These are phyloP conservation scores for Acanthiza pusilla DNA, from an alignment of 2,797 vertebrate genomes.

Conservation along the genomic window DNA sequence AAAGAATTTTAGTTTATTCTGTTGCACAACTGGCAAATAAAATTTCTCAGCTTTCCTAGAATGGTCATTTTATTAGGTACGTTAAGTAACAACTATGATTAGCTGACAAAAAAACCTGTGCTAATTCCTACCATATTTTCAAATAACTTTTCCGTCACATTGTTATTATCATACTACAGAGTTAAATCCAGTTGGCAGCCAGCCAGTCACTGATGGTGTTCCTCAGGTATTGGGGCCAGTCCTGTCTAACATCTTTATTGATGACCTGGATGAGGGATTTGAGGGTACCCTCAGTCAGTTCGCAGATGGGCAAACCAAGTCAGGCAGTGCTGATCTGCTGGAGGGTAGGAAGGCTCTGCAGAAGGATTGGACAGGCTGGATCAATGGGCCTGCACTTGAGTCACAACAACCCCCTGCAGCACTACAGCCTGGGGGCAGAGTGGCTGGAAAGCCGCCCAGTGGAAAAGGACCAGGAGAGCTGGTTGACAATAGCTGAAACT, in stretches of 20 bases:
- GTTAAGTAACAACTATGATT: not conserved
- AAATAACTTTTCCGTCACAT: not conserved
- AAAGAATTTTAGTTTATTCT: not conserved
- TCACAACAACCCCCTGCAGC: not conserved
- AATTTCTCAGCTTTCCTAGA: not conserved
- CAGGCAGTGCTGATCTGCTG: not conserved
- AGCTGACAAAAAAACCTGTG: not conserved
- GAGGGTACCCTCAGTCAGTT: not conserved
- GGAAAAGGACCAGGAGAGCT: not conserved
- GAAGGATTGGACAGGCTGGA: not conserved
- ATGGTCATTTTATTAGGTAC: not conserved
- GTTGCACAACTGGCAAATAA: not conserved
- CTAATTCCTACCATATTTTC: not conserved
- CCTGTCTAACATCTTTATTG: not conserved
- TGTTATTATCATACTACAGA: not conserved
- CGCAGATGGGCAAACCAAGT: not conserved
- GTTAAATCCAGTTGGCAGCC: not conserved
- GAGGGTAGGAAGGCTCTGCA: not conserved
- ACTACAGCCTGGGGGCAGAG: too few species aligned
- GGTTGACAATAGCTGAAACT: not conserved
- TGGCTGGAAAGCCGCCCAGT: too few species aligned
- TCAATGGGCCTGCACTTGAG: not conserved
- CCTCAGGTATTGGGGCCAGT: not conserved
- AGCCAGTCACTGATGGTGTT: accelerated
- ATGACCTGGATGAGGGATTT: not conserved